phyloP scores from a whole-genome alignment of 2,888 invertebrate species.

The Meteorus cinctellus region DNA sequence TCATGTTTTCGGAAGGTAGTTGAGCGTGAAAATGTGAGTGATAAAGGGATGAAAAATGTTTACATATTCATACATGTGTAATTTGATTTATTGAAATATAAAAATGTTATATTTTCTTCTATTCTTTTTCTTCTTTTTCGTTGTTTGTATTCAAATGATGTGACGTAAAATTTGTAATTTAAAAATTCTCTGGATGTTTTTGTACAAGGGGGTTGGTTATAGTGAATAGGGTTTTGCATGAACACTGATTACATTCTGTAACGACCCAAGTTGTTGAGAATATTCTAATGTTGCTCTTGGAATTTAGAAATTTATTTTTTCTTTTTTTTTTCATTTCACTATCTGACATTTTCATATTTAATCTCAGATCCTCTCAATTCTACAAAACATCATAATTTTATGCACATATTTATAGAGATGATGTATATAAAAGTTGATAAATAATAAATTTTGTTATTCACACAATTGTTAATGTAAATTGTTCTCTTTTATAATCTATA shows the following conservation, averaged over 20 bases:
- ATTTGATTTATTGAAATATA: neutral
- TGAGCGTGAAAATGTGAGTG: neutral
- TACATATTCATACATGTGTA: neutral
- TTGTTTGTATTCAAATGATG: neutral
- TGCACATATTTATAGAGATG: neutral
- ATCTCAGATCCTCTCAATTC: neutral
- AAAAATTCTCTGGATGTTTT: neutral
- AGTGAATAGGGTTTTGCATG: no score
- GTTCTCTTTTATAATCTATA: neutral
- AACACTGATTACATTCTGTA: neutral
- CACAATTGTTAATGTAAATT: neutral
- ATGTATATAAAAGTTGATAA: neutral
- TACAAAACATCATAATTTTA: neutral
- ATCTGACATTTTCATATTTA: neutral
- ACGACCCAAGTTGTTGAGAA: neutral
- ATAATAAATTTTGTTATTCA: neutral
- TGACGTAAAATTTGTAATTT: neutral
- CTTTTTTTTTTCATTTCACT: neutral
- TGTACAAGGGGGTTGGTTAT: no score
- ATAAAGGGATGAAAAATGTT: neutral
- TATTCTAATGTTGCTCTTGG: neutral
- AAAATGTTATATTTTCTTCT: neutral
- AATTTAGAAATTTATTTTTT: neutral
- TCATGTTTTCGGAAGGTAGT: no score
- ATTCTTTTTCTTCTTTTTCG: neutral